Evolutionary conservation across 2,113 vertebrate species (phyloP).

Genomic region (Hoplias malabaricus): DNA sequence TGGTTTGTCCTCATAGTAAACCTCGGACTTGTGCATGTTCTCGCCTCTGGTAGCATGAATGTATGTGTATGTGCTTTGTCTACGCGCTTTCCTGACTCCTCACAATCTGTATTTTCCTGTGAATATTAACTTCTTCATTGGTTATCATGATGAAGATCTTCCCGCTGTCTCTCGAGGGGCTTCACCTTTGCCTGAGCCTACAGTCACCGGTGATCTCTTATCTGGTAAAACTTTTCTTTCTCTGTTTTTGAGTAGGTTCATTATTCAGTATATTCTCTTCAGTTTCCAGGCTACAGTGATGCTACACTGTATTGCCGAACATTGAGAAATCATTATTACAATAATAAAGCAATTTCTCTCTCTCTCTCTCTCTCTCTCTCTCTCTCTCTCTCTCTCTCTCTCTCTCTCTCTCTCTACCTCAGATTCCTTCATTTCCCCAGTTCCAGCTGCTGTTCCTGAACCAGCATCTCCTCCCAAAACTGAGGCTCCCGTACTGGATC

Average conservation of each 20-base stretch:
- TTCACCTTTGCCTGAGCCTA: constrained; percentile 92
- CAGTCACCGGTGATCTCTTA: constrained; percentile 89
- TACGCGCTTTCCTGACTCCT: constrained; percentile 28
- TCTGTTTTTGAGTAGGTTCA: neutral
- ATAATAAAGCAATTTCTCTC: neutral
- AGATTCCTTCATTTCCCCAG: constrained; percentile 62
- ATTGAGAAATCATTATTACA: neutral
- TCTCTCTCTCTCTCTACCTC: constrained; percentile 15
- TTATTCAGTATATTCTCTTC: neutral
- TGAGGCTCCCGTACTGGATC: constrained; percentile 92
- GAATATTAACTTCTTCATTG: constrained; percentile 50
- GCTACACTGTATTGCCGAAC: too few species aligned
- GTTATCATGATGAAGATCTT: constrained; percentile 86
- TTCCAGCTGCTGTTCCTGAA: constrained; percentile 37
- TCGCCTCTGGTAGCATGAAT: constrained; percentile 51
- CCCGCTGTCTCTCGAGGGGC: constrained; percentile 90
- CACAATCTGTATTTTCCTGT: constrained; percentile 61
- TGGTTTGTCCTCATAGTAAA: constrained; percentile 69
- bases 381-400: constrained; percentile 7
- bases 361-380: constrained; percentile 3
- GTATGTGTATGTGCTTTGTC: constrained; percentile 1
- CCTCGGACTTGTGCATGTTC: constrained; percentile 72
- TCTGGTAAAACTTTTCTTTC: constrained; percentile 78
- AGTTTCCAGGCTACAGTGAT: neutral
- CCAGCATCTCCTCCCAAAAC: constrained; percentile 85